A percentile compares a stretch with the other conserved stretches of the same genome.
phyloP scores from a whole-genome alignment of 2,113 vertebrate species.

The Eubucco bourcierii region DNA sequence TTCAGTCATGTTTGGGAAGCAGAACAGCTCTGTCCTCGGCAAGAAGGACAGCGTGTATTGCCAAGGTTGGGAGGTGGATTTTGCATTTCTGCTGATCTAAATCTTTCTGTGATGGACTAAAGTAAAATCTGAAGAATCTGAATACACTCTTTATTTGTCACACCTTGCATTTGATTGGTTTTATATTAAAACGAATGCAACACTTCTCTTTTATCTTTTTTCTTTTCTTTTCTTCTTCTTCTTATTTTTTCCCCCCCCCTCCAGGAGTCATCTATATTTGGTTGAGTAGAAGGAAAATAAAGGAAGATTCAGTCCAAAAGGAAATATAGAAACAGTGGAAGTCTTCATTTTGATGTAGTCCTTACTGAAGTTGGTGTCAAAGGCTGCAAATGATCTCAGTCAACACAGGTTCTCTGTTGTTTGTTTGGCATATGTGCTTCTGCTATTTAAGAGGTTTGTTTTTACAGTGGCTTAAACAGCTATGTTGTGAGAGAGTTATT shows the following conservation, averaged over 20 bases:
- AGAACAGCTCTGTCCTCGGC: neutral
- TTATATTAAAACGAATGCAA: neutral
- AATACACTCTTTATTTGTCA: neutral
- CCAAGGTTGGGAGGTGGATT: neutral
- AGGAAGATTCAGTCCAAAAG: neutral
- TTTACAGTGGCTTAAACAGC: constrained; percentile 26
- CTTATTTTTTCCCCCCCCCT: too few species aligned
- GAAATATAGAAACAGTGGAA: neutral
- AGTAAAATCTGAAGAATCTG: neutral
- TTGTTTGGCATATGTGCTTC: constrained; percentile 5
- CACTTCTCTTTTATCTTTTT: neutral
- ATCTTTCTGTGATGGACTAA: neutral
- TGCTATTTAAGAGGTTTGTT: constrained; percentile 30
- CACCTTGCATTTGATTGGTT: neutral
- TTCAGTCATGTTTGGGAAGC: neutral
- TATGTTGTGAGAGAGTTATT: constrained; percentile 32
- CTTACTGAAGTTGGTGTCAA: neutral
- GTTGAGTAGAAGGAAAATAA: constrained; percentile 53
- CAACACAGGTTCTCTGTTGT: neutral
- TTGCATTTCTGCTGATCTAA: neutral
- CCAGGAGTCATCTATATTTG: constrained; percentile 60
- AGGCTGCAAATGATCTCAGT: neutral
- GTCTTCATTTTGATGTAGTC: neutral
- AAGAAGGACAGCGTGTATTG: neutral
- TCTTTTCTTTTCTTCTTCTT: neutral